A percentile compares a stretch with the other conserved stretches of the same genome.
These are phyloP conservation scores for Corbicula japonica DNA, from an alignment of 2,888 invertebrate genomes.

Conservation along the genomic window DNA sequence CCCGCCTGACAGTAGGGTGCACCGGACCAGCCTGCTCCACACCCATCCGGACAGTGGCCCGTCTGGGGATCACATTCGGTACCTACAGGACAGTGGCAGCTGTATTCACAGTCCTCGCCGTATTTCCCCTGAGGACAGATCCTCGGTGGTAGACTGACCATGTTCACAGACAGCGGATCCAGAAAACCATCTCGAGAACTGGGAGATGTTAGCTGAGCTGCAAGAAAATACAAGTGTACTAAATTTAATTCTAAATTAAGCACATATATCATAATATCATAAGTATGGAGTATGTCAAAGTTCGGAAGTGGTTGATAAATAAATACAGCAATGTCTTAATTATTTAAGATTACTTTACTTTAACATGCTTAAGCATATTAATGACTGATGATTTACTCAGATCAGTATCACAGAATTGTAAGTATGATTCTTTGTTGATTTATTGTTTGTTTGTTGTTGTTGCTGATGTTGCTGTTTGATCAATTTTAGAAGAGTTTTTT, in stretches of 20 bases:
- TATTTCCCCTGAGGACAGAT: slow-evolving; percentile 67
- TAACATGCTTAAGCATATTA: not conserved
- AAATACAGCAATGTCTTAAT: slow-evolving; percentile 4
- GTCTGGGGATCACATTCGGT: slow-evolving; percentile 68
- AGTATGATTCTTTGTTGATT: too few species aligned
- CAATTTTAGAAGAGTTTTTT: too few species aligned
- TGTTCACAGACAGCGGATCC: not conserved
- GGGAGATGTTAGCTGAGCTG: slow-evolving; percentile 12
- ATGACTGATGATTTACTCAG: too few species aligned
- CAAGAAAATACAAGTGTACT: not conserved
- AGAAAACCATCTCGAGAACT: slow-evolving; percentile 6
- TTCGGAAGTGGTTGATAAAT: not conserved
- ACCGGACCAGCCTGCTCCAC: slow-evolving; percentile 68
- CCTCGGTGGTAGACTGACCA: not conserved
- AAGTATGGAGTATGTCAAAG: not conserved
- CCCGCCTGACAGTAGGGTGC: slow-evolving; percentile 69
- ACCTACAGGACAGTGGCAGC: slow-evolving; percentile 70
- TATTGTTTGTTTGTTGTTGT: too few species aligned
- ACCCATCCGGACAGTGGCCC: slow-evolving; percentile 68
- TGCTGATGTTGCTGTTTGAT: too few species aligned
- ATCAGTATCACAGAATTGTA: too few species aligned
- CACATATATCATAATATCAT: not conserved
- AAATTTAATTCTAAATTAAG: not conserved
- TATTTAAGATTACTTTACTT: not conserved
- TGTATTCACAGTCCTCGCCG: slow-evolving; percentile 67